These are phyloP conservation scores for Brachyopa scutellaris DNA, from an alignment of 2,888 invertebrate genomes.

Conservation along the genomic window DNA sequence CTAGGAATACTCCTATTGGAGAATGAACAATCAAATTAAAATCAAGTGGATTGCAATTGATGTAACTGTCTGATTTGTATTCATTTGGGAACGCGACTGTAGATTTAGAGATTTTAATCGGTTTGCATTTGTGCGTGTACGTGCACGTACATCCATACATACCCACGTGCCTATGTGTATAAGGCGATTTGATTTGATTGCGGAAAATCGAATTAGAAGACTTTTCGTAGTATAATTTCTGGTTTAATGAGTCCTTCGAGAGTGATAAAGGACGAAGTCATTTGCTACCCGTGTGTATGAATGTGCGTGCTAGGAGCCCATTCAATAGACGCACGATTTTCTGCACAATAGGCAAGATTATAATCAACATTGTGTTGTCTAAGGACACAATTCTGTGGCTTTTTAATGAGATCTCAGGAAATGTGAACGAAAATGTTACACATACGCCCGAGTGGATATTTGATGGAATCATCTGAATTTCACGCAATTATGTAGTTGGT, in stretches of 20 bases:
- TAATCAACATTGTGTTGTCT: constrained; percentile 19
- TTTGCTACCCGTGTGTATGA: not conserved
- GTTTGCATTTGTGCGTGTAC: constrained; percentile 34
- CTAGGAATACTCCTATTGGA: too few relatives aligned
- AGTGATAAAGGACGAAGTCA: not conserved
- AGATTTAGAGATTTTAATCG: constrained; percentile 62
- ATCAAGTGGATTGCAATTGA: constrained; percentile 72
- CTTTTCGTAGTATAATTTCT: constrained; percentile 2
- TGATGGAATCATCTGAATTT: too few relatives aligned
- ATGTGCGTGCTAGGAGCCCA: too few relatives aligned
- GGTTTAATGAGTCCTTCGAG: constrained; percentile 40
- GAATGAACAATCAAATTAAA: constrained; percentile 74
- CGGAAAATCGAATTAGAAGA: constrained; percentile 49
- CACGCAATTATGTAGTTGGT: too few relatives aligned
- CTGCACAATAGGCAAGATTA: constrained; percentile 14
- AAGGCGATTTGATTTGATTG: constrained; percentile 50
- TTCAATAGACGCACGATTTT: not conserved
- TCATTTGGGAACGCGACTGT: constrained; percentile 45
- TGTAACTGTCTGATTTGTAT: constrained; percentile 62
- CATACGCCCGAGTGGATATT: constrained; percentile 12
- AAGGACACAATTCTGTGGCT: not conserved
- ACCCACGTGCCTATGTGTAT: too few relatives aligned
- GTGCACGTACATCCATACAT: too few relatives aligned
- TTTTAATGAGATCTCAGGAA: constrained; percentile 12
- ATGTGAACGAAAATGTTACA: constrained; percentile 19